Evolutionary conservation across 1,140 invertebrate genomes (phyloP), one percentile per base, ranked within the genome.

Genomic region (Drosophila pandora): DNA sequence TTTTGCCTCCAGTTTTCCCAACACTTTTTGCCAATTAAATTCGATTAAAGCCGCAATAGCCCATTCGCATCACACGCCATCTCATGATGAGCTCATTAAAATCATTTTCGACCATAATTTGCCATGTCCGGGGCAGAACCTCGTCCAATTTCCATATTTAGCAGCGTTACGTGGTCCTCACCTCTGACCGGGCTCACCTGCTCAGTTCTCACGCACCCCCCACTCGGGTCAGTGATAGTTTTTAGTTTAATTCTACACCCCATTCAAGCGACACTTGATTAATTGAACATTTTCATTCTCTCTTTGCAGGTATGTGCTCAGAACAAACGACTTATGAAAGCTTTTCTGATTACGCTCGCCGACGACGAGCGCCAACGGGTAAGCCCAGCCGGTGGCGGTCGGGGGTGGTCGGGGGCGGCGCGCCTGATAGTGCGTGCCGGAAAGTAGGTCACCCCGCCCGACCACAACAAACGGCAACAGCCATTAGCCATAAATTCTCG

Each of bases 51-150:
- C 32, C 17, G 17, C 17, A 17, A 17, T 17, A 17, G 39, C 28
- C 37, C n/a, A 25, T 56, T 61, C 23, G 21, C 37, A 48, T 62
- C 61, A 67, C 54, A 22, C 68, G 34, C 58, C 67, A 55, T 13
- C 53, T 52, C 63, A 57, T 23, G 50, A 85, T 84, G 76, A 84
- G 72, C 76, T 80, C 72, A 85, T 85, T 80, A 80, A 75, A 83
- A 77, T 73, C 34, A 81, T 81, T 77, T 80, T 73, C 21, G 56
- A 37, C 50, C 50, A 48, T 71, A 47, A 54, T 71, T 52, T 60
- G 48, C 10, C 43, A 37, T 30, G 62, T 49, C 43, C 43, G 62
- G 23, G 50, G 21, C 28, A 54, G 62, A 55, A 49, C 21, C 25
- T 62, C 34, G n/a, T 10, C 7, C 0, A 37, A 43, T 70, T 70